A percentile compares a stretch with the other conserved stretches of the same genome.
Conservation (phyloP, 2,113 vertebrate genomes). For the Sphyrna mokarran region DNA sequence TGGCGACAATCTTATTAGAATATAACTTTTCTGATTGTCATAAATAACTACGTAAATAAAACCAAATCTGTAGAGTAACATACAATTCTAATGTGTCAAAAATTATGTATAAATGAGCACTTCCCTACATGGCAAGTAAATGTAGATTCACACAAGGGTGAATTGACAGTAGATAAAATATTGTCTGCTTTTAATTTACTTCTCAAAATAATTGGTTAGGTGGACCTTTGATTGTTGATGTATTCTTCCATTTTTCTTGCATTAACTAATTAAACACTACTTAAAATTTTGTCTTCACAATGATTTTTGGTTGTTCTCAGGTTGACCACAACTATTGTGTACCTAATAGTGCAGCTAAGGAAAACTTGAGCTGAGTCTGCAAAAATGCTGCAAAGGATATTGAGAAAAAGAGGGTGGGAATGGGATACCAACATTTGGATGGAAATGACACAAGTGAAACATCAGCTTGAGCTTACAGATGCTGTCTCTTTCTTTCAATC, state of each 20-base stretch:
- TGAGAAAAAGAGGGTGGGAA: neutral
- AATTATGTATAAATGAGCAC: neutral
- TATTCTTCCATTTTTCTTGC: neutral
- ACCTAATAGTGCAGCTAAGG: neutral
- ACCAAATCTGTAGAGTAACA: neutral
- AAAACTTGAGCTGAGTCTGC: neutral
- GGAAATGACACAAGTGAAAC: neutral
- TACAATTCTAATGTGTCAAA: neutral
- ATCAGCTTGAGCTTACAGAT: neutral
- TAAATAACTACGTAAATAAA: neutral
- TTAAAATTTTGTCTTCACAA: neutral
- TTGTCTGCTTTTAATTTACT: neutral
- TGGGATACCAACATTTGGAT: neutral
- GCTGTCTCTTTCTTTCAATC: neutral
- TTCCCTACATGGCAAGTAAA: neutral
- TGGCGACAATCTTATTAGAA: neutral
- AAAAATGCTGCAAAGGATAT: neutral
- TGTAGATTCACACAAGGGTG: neutral
- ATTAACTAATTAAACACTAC: neutral
- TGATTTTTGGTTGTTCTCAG: neutral
- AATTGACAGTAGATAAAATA: neutral
- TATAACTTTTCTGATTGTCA: neutral
- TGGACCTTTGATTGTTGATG: neutral
- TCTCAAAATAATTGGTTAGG: neutral
- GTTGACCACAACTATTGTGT: neutral